Base-by-base conservation (phyloP, 1,140 invertebrate genomes). In the Pogonomyrmex barbatus region DNA sequence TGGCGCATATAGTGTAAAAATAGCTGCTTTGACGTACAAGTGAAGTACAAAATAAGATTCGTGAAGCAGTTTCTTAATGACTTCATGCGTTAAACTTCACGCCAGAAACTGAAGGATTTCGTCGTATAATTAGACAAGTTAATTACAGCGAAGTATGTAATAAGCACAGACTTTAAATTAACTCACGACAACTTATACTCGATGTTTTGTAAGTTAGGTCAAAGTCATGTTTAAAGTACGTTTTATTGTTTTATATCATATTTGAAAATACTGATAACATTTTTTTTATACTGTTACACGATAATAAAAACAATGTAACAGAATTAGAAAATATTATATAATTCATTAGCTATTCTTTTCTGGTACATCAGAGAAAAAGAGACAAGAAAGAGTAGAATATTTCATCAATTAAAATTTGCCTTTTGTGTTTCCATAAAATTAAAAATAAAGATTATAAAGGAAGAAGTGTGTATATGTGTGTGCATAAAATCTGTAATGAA, bases 81-180 rank as follows among this genome's bases (percentile, higher is more conserved):
- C 24, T 30, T 68, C 62, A 39, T 62, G 75, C 76, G 47, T 58
- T 70, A 60, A 76, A 87, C 70, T 85, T 85, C 50, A 65, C 70
- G 30, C 79, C 60, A 56, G 70, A 85, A 87, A 33, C 83, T 85
- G 70, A 65, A 87, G 73, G 52, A 75, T 84, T 54, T 73, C 60
- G 63, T 85, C 62, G 81, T 85, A 83, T 85, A 87, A 87, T 87
- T 87, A 87, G 54, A 85, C 63, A 76, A 84, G 82, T 81, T 87
- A 75, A 87, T 87, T 87, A 85, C 68, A 73, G 24, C n/a, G 58
- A 85, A 76, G 62, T 75, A 76, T n/a, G 56, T 63, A 87, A 70
- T 71, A 84, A 83, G 77, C 63, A 56, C 30, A n/a, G 86, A 87
- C 81, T 87, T 85, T 76, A 85, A 83, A 87, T 87, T 87, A 76